Percentiles rank a stretch among this genome's conserved stretches.
phyloP scores from a whole-genome alignment of 1,140 invertebrate species.

The Diachasmimorpha longicaudata region DNA sequence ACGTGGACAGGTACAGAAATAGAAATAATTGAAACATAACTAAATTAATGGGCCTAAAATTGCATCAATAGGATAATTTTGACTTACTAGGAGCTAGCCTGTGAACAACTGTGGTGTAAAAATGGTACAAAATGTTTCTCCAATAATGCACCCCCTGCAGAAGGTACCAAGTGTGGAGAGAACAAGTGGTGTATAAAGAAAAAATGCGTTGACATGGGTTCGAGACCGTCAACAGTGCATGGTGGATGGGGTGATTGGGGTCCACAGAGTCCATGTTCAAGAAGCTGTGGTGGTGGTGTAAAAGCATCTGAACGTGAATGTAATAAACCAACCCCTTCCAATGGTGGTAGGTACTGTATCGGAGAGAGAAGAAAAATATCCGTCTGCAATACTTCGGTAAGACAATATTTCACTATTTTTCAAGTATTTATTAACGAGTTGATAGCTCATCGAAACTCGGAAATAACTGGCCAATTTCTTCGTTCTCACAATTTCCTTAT shows the following conservation, averaged over 20 bases:
- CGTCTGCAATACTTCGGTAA: constrained; percentile 69
- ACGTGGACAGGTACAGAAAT: constrained; percentile 30
- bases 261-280: constrained; percentile 65
- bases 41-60: background rate
- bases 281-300: constrained; percentile 72
- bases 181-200: constrained; percentile 73
- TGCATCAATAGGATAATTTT: no score
- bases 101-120: constrained; percentile 68
- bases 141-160: constrained; percentile 67
- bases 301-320: constrained; percentile 60
- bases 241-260: constrained; percentile 73
- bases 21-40: background rate
- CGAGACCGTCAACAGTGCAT: constrained; percentile 68
- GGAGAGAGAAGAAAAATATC: constrained; percentile 60
- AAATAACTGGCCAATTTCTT: no score
- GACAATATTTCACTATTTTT: background rate
- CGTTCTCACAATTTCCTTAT: no score
- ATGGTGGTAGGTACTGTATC: constrained; percentile 70
- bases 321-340: constrained; percentile 65
- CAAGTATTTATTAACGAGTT: background rate
- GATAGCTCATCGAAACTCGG: background rate
- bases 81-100: constrained; percentile 43
- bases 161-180: constrained; percentile 73
- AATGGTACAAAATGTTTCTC: constrained; percentile 64
- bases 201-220: constrained; percentile 69